Percentiles rank a stretch among this genome's conserved stretches.
Evolutionary conservation across 2,113 vertebrate genomes (phyloP).

Genomic region (Xiphophorus maculatus): DNA sequence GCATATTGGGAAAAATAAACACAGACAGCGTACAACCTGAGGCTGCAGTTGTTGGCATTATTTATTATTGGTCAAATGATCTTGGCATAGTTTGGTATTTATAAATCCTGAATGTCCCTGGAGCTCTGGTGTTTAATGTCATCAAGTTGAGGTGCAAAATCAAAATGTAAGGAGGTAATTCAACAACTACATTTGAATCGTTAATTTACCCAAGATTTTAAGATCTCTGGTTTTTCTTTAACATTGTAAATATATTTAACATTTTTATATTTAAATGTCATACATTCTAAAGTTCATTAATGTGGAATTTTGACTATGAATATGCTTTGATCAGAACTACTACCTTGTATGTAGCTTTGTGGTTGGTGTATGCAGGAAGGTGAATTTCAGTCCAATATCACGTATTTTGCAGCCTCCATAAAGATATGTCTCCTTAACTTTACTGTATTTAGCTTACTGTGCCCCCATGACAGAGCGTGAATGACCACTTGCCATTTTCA

Average conservation of each 20-base stretch:
- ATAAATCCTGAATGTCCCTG: neutral
- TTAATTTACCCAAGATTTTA: neutral
- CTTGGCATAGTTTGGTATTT: neutral
- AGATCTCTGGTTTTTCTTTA: neutral
- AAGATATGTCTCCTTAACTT: too few relatives aligned
- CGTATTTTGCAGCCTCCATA: too few relatives aligned
- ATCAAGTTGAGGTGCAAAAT: neutral
- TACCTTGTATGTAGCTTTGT: too few relatives aligned
- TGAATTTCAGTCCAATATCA: too few relatives aligned
- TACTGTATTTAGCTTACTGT: too few relatives aligned
- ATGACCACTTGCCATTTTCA: too few relatives aligned
- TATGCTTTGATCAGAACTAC: neutral
- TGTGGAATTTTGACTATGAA: neutral
- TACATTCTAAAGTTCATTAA: too few relatives aligned
- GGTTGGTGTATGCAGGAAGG: too few relatives aligned
- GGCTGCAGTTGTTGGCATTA: conserved; percentile 13
- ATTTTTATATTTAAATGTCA: too few relatives aligned
- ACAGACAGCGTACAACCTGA: conserved; percentile 5
- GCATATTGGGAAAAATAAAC: conserved; percentile 28
- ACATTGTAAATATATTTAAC: neutral
- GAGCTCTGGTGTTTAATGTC: neutral
- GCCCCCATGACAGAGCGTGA: too few relatives aligned
- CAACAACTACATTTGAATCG: neutral
- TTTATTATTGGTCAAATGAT: conserved; percentile 4
- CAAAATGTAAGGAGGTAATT: neutral